These are phyloP conservation scores for Pogona vitticeps DNA, from an alignment of 2,113 vertebrate genomes.

Conservation along the genomic window DNA sequence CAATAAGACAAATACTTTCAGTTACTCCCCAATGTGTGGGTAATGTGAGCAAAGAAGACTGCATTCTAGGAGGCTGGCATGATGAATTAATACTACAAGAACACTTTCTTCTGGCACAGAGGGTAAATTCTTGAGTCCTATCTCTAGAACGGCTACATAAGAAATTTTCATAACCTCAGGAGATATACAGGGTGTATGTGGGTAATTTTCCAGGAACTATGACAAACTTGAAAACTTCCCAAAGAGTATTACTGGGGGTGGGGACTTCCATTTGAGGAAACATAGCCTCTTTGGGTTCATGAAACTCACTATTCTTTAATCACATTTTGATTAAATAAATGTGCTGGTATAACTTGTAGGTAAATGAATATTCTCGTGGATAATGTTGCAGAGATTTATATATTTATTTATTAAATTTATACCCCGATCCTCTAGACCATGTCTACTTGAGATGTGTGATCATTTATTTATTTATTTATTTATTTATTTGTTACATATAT, in stretches of 20 bases:
- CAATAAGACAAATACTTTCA: conserved; percentile 46
- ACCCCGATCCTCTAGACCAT: not conserved
- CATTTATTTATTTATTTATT: no score
- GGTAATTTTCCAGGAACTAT: not conserved
- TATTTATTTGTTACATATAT: no score
- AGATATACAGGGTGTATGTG: no score
- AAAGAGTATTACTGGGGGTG: not conserved
- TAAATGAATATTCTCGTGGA: not conserved
- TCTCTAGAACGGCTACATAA: conserved; percentile 27
- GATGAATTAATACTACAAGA: conserved; percentile 65
- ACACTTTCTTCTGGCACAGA: conserved; percentile 49
- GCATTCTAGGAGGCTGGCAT: conserved; percentile 38
- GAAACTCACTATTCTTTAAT: not conserved
- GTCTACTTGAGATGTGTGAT: no score
- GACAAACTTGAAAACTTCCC: not conserved
- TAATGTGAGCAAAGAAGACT: conserved; percentile 54
- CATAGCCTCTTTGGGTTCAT: not conserved
- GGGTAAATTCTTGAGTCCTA: conserved; percentile 22
- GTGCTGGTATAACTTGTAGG: not conserved
- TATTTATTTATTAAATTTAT: no score
- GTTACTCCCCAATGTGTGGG: conserved; percentile 41
- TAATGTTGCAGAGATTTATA: not conserved
- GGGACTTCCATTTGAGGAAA: not conserved
- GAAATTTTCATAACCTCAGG: not conserved
- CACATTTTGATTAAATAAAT: not conserved